Evolutionary conservation across 2,888 invertebrate genomes (phyloP).

Genomic region (Amphipoea lucens): DNA sequence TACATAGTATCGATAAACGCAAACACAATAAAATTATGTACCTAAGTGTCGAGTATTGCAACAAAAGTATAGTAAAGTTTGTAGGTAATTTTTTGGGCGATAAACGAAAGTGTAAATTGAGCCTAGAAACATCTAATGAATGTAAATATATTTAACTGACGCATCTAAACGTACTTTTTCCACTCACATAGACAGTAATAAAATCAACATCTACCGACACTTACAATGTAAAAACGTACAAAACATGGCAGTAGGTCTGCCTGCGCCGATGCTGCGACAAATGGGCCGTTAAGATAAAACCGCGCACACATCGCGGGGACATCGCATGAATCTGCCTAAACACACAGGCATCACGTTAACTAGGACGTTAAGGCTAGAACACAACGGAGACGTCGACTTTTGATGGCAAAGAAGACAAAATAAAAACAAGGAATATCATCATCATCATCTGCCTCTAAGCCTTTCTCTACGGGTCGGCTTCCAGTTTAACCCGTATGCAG

Average conservation of each 20-base stretch:
- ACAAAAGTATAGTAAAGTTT: background rate
- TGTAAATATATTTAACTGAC: background rate
- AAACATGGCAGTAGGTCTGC: background rate
- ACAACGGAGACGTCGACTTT: conserved; percentile 6
- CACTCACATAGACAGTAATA: background rate
- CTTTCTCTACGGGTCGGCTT: background rate
- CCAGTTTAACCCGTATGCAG: background rate
- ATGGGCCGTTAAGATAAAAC: conserved; percentile 56
- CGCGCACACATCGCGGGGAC: conserved; percentile 25
- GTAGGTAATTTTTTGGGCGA: background rate
- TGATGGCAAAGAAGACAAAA: background rate
- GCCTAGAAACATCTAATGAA: background rate
- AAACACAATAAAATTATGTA: background rate
- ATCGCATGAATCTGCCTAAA: conserved; percentile 42
- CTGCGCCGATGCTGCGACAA: conserved; percentile 36
- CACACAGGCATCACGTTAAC: conserved; percentile 26
- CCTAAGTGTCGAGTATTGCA: background rate
- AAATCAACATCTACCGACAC: background rate
- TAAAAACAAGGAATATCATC: background rate
- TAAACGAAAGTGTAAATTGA: background rate
- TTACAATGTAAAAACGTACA: conserved; percentile 1
- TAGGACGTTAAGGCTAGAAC: background rate
- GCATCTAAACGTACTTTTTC: background rate
- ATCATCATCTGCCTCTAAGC: no score
- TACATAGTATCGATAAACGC: background rate